A percentile compares a stretch with the other conserved stretches of the same genome.
phyloP scores from a whole-genome alignment of 1,140 invertebrate species.

The Polypedilum vanderplanki region DNA sequence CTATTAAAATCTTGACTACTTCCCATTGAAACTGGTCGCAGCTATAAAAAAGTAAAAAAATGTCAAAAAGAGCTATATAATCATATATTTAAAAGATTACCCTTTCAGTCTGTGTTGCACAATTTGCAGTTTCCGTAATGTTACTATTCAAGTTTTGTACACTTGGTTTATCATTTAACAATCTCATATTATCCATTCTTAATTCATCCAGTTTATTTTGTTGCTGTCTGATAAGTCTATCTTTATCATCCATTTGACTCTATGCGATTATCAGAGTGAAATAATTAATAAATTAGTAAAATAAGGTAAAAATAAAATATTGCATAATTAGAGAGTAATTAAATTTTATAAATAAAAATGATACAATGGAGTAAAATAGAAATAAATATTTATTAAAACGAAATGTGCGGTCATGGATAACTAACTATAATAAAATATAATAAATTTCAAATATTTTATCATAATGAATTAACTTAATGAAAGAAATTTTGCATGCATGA shows the following conservation, averaged over 20 bases:
- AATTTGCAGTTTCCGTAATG: constrained; percentile 48
- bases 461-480: too few relatives aligned
- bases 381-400: neutral
- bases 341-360: constrained; percentile 25
- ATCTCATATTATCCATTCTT: constrained; percentile 41
- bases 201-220: constrained; percentile 54
- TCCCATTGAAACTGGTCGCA: constrained; percentile 53
- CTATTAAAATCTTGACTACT: constrained; percentile 34
- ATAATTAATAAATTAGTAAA: neutral
- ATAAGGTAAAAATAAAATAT: neutral
- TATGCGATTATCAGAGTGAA: constrained; percentile 31
- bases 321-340: too few relatives aligned
- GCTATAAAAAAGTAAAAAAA: constrained; percentile 45
- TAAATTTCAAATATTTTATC: too few relatives aligned
- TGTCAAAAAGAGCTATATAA: constrained; percentile 25
- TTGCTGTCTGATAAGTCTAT: constrained; percentile 58
- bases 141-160: neutral
- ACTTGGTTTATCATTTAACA: constrained; percentile 36
- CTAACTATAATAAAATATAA: too few relatives aligned
- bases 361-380: constrained; percentile 29
- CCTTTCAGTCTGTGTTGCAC: constrained; percentile 66
- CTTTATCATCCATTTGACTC: constrained; percentile 63
- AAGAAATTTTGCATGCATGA: too few relatives aligned
- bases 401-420: too few relatives aligned
- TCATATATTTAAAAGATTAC: constrained; percentile 41